phyloP scores from a whole-genome alignment of 2,888 invertebrate species.

The Sabellastarte sp. region DNA sequence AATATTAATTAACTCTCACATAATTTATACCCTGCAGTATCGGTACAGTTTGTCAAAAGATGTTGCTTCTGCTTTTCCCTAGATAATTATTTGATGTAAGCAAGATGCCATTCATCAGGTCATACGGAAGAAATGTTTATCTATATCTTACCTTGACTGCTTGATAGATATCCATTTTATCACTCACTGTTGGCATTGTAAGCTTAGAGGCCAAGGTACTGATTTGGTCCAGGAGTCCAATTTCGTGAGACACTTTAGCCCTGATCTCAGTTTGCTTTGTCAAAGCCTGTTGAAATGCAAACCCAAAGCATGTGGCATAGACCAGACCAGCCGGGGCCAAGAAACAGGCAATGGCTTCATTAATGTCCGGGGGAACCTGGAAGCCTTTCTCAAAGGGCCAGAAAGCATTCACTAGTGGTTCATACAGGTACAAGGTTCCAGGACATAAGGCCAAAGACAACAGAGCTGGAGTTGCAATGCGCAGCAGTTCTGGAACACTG shows the following conservation, averaged over 20 bases:
- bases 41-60: too few relatives aligned
- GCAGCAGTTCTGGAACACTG: slow-evolving; percentile 32
- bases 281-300: slow-evolving; percentile 43
- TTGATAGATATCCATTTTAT: slow-evolving; percentile 31
- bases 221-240: slow-evolving; percentile 45
- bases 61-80: too few relatives aligned
- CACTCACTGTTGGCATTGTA: slow-evolving; percentile 14
- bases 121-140: too few relatives aligned
- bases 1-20: too few relatives aligned
- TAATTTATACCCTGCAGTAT: too few relatives aligned
- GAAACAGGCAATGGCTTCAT: slow-evolving; percentile 47
- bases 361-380: slow-evolving; percentile 36
- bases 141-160: too few relatives aligned
- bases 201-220: slow-evolving; percentile 40
- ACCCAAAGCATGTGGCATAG: slow-evolving; percentile 46
- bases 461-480: slow-evolving; percentile 39
- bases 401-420: slow-evolving; percentile 33
- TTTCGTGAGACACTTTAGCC: slow-evolving; percentile 35
- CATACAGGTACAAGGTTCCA: slow-evolving; percentile 38
- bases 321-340: slow-evolving; percentile 45
- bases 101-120: too few relatives aligned
- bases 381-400: slow-evolving; percentile 32
- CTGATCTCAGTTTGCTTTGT: slow-evolving; percentile 39
- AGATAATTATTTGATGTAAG: too few relatives aligned
- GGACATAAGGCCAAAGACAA: slow-evolving; percentile 42